phyloP scores from a whole-genome alignment of 2,888 invertebrate genomes.

The Zygothrica quintamaculata region DNA sequence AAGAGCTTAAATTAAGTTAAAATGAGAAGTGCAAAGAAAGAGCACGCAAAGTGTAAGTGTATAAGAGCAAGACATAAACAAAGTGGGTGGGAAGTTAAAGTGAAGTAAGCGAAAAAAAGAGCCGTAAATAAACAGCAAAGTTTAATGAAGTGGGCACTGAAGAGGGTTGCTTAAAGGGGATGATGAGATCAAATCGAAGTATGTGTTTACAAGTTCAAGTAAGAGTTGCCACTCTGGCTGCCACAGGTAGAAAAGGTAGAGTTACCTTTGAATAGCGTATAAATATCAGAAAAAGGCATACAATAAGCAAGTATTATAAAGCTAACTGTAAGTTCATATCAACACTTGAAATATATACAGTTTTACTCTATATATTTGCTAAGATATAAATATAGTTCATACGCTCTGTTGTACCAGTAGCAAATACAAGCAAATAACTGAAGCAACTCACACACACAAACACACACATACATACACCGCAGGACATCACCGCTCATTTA shows the following conservation, averaged over 20 bases:
- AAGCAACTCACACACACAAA: constrained; percentile 5
- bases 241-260: background rate
- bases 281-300: too few species aligned
- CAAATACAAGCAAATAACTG: constrained; percentile 16
- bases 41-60: background rate
- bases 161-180: constrained; percentile 12
- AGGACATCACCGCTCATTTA: constrained; percentile 29
- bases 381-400: background rate
- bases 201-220: constrained; percentile 1
- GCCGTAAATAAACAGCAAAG: constrained; percentile 44
- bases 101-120: background rate
- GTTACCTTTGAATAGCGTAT: background rate
- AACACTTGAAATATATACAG: too few species aligned
- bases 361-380: too few species aligned
- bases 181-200: constrained; percentile 26
- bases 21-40: constrained; percentile 20
- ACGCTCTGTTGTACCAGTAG: constrained; percentile 10
- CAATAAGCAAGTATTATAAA: too few species aligned
- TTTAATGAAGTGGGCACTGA: constrained; percentile 46
- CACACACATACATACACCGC: too few species aligned
- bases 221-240: too few species aligned
- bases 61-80: background rate
- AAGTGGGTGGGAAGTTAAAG: background rate
- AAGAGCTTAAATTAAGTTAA: constrained; percentile 60
- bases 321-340: too few species aligned